A percentile compares a stretch with the other conserved stretches of the same genome.
phyloP scores from a whole-genome alignment of 2,797 vertebrate species.

The Crenichthys baileyi region DNA sequence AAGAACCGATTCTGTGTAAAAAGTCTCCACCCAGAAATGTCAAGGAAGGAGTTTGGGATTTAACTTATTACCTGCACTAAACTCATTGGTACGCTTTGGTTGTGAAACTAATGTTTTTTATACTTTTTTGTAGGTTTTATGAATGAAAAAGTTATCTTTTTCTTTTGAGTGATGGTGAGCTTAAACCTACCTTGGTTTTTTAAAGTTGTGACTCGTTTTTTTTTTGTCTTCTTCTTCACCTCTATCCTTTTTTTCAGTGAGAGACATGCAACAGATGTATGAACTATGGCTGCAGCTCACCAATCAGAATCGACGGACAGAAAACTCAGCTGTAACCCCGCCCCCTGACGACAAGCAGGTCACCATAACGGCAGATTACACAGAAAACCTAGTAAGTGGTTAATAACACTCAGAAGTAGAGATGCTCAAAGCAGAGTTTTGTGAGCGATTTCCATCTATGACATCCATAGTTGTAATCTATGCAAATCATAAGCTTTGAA shows the following conservation, averaged over 20 bases:
- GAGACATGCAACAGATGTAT: constrained; percentile 99
- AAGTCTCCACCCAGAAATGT: no score
- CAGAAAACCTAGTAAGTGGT: constrained; percentile 90
- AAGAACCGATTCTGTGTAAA: no score
- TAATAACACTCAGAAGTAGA: background rate
- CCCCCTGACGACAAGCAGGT: constrained; percentile 95
- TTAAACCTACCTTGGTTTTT: background rate
- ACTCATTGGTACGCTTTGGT: no score
- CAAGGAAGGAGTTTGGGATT: no score
- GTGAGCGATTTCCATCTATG: no score
- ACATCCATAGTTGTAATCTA: no score
- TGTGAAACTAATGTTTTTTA: no score
- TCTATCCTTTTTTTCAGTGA: constrained; percentile 76
- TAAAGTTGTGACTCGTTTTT: background rate
- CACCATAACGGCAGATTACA: constrained; percentile 94
- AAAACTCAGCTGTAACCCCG: constrained; percentile 85
- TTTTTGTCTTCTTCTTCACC: background rate
- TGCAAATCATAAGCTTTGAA: background rate
- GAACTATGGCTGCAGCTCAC: constrained; percentile 97
- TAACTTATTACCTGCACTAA: no score
- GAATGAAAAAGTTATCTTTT: background rate
- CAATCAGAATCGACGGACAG: constrained; percentile 90
- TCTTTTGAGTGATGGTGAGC: background rate
- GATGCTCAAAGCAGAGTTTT: background rate
- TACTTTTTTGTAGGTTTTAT: no score